Percentiles rank a stretch among this genome's conserved stretches.
phyloP scores from a whole-genome alignment of 2,113 vertebrate species.

The Leptobrachium leishanense region DNA sequence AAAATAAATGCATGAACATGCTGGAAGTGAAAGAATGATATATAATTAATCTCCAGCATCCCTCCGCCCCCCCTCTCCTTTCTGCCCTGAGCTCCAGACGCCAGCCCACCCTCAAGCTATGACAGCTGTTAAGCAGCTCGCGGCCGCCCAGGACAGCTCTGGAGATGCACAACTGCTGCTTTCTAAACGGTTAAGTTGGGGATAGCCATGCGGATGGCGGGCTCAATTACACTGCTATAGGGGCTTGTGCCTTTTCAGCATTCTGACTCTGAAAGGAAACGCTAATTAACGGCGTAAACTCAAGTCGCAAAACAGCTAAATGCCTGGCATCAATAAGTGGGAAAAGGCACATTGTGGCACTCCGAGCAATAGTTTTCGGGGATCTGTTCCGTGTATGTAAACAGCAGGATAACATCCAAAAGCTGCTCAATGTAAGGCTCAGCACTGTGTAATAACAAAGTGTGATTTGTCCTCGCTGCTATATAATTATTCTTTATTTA shows the following conservation, averaged over 20 bases:
- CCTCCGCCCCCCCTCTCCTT: neutral
- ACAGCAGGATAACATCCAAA: too few relatives aligned
- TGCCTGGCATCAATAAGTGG: neutral
- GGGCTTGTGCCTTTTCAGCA: slow-evolving; percentile 6
- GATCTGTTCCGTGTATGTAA: too few relatives aligned
- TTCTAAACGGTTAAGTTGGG: slow-evolving; percentile 42
- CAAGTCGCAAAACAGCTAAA: slow-evolving; percentile 13
- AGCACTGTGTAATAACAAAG: too few relatives aligned
- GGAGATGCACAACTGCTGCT: slow-evolving; percentile 45
- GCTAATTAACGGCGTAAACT: neutral
- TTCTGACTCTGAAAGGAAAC: neutral
- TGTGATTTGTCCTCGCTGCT: too few relatives aligned
- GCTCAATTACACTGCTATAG: slow-evolving; percentile 41
- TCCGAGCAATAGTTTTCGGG: neutral
- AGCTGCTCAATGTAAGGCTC: too few relatives aligned
- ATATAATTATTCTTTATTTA: too few relatives aligned
- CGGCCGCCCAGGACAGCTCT: neutral
- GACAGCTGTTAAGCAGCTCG: slow-evolving; percentile 45
- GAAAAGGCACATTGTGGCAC: neutral
- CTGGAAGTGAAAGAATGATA: neutral
- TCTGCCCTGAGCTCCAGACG: slow-evolving; percentile 39
- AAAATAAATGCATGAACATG: neutral
- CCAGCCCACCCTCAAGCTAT: slow-evolving; percentile 29
- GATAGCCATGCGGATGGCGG: slow-evolving; percentile 11
- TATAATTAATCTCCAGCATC: slow-evolving; percentile 26